Evolutionary conservation across 2,113 vertebrate genomes (phyloP).

Genomic region (Orientallactaga bullata): DNA sequence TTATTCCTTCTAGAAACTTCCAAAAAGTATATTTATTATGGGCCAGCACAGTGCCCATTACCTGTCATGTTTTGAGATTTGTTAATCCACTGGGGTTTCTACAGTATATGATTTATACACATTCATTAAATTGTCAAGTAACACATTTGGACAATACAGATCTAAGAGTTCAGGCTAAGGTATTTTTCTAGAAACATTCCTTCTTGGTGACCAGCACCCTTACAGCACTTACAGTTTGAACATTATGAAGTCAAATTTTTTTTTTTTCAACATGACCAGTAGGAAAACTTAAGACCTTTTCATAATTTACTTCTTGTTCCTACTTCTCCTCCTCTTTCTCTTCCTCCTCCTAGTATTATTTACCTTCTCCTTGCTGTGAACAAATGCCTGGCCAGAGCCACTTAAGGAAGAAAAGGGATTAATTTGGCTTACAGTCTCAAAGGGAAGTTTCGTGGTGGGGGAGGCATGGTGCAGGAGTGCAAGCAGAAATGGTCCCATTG

Average conservation of each 20-base stretch:
- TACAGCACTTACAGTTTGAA: background rate
- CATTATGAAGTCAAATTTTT: constrained; percentile 4
- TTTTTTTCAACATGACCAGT: constrained; percentile 35
- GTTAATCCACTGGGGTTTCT: background rate
- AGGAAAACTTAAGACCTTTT: constrained; percentile 42
- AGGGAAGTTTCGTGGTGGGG: no score
- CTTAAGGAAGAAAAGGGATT: no score
- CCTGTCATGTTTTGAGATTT: background rate
- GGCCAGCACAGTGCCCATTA: background rate
- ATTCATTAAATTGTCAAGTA: background rate
- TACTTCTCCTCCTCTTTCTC: no score
- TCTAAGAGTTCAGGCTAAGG: background rate
- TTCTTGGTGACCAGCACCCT: background rate
- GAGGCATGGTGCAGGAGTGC: no score
- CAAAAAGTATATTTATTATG: constrained; percentile 10
- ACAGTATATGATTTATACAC: background rate
- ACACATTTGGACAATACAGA: background rate
- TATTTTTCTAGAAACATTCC: constrained; percentile 9
- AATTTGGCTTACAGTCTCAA: no score
- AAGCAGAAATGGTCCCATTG: no score
- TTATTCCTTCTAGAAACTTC: constrained; percentile 32
- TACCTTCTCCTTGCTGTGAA: no score
- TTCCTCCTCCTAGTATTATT: background rate
- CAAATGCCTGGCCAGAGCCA: no score
- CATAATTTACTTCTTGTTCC: background rate